Base-by-base conservation (phyloP, 2,113 vertebrate species). In the Cygnus buccinator region DNA sequence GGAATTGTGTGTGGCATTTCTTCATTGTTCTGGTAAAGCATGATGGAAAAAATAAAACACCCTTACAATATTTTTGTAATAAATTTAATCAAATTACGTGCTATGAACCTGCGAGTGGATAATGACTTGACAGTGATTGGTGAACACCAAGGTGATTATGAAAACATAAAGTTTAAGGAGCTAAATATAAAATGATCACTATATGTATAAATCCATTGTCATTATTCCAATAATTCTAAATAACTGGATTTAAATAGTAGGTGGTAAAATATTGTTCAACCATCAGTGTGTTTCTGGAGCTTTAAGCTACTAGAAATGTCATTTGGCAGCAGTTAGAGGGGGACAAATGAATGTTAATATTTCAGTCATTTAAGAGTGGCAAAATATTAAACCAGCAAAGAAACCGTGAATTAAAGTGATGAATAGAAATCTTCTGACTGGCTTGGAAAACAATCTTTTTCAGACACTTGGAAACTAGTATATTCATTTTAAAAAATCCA, bases 241-340 rank as follows among this genome's bases (percentile, higher is more conserved):
- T 94, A 91, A 92, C 78, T 5, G 2, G 46, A 74, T 96, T 96
- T 86, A 95, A 96, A 93, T 80, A 95, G 93, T 22, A 73, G 70
- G 13, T 37, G 50, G 28, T 67, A 90, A 90, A 93, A 54, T 65
- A 67, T 12, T 62, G 25, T 65, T 93, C 70, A 96, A 92, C 50
- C 18, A 87, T 39, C 41, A 81, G 68, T 17, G 15, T 33, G 29
- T 80, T 95, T 76, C 57, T 89, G 57, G 11, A 62, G 57, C 87
- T 91, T 89, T 78, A 70, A 95, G 33, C 23, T 68, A 31, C 35
- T 59, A 52, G 62, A 63, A 93, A 62, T 76, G 35, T 91, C 39
- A 86, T 78, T 81, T 78, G 48, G 17, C 37, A 71, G 71, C 52
- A 62, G 17, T 6, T 65, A 86, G n/a, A 52, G 26, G 11, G 41